Base-by-base conservation (phyloP, 2,113 vertebrate genomes). In the Coryphaenoides rupestris region DNA sequence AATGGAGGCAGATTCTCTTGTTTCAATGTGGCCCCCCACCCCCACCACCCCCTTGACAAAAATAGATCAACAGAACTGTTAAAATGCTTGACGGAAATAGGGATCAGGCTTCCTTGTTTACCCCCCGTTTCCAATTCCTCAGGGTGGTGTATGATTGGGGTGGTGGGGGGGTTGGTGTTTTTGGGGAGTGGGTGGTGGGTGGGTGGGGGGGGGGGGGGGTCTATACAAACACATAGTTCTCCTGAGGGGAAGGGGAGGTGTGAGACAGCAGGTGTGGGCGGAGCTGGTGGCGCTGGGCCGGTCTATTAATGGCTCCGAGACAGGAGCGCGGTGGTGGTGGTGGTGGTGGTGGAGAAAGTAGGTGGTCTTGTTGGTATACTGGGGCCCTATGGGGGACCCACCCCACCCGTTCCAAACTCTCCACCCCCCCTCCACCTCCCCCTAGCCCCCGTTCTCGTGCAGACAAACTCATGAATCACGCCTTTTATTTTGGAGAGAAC, bases 291-390 rank as follows among this genome's bases (percentile, higher is more conserved):
- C n/a, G n/a, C n/a, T n/a, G 17, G 55, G 62, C 33, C 19, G 47
- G 24, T 77, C 73, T 82, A 85, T 80, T 82, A 76, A 80, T 79
- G 77, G 81, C 60, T 1, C 47, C 21, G 76, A 78, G 70, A 69
- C 72, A 77, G 73, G 23, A n/a, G 47, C 5, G 16, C n/a, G n/a
- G n/a, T n/a, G n/a, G n/a, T n/a, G n/a, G n/a, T n/a, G 46, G 3
- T 50, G 47, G 47, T 17, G 47, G 5, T 61, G 63, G 53, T 69
- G 55, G 47, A 70, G 62, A 40, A 40, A 2, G 33, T n/a, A 40
- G 9, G 10, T 1, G 33, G 33, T 40, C 10, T 28, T 68, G 73
- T 77, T 68, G 73, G 70, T n/a, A n/a, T 57, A 3, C n/a, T 61
- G 66, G 9, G 9, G 73, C 75, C 77, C 63, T 60, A 70, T 23